phyloP scores from a whole-genome alignment of 37 sponge, comb jelly and placozoan species.

The Crambe crambe region DNA sequence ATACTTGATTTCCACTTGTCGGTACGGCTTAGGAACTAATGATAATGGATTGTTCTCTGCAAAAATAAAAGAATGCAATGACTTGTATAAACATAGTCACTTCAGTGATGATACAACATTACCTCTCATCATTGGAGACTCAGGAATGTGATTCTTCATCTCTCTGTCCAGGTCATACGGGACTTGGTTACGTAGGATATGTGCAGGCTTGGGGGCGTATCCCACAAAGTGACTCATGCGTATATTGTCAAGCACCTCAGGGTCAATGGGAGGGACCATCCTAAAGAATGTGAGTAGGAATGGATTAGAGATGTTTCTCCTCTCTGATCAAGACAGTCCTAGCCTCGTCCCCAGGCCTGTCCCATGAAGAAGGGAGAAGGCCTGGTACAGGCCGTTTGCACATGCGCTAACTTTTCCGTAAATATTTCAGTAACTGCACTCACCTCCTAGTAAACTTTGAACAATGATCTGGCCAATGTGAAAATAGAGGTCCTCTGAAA shows the following conservation, averaged over 20 bases:
- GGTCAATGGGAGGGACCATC: conserved; percentile 46
- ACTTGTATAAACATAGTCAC: background rate
- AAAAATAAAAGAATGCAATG: background rate
- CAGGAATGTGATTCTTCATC: conserved; percentile 36
- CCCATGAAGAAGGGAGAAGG: no score
- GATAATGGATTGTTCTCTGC: conserved; percentile 57
- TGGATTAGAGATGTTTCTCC: background rate
- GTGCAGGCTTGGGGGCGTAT: conserved; percentile 72
- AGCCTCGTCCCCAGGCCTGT: background rate
- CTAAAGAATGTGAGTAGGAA: no score
- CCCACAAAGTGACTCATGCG: conserved; percentile 77
- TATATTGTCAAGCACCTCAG: conserved; percentile 66
- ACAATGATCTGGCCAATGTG: conserved; percentile 67
- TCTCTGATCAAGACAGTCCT: background rate
- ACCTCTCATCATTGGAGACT: conserved; percentile 90
- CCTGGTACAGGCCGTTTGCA: no score
- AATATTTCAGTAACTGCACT: background rate
- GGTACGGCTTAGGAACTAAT: conserved; percentile 67
- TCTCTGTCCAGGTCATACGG: conserved; percentile 49
- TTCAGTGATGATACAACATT: background rate
- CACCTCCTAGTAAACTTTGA: conserved; percentile 69
- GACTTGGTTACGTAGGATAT: conserved; percentile 70
- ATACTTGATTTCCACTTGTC: conserved; percentile 79
- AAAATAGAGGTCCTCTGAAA: conserved; percentile 45
- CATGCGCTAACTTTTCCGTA: background rate